These are phyloP conservation scores for Hydroisotoma schaefferi DNA, from an alignment of 2,888 invertebrate species.

Conservation along the genomic window DNA sequence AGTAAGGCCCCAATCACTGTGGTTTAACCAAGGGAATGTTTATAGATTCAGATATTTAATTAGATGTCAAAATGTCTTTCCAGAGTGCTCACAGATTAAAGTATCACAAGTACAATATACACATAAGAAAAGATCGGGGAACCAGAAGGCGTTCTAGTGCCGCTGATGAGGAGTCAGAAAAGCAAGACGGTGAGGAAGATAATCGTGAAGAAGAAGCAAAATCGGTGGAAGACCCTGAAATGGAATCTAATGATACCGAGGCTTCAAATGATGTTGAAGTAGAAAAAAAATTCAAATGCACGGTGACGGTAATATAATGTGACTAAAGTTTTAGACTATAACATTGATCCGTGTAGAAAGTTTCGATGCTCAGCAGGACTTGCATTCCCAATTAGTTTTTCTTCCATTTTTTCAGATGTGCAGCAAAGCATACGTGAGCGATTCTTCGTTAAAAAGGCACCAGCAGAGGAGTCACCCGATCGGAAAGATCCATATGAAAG, in stretches of 20 bases:
- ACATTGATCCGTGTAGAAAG: too few species aligned
- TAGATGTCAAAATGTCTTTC: not conserved
- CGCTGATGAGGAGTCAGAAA: not conserved
- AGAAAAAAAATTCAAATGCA: too few species aligned
- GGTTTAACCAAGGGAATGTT: too few species aligned
- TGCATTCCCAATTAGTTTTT: too few species aligned
- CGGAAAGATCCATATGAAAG: too few species aligned
- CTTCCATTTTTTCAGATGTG: not conserved
- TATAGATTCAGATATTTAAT: not conserved
- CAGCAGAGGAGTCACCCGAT: not conserved
- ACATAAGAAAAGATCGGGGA: not conserved
- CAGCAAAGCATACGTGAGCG: not conserved
- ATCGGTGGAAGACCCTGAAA: not conserved
- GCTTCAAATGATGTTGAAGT: not conserved
- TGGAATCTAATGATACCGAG: not conserved
- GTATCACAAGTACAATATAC: conserved; percentile 1
- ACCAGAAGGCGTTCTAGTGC: not conserved
- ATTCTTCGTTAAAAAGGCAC: not conserved
- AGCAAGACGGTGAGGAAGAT: not conserved
- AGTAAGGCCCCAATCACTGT: too few species aligned
- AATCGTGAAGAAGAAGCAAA: not conserved
- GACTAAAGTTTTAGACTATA: too few species aligned
- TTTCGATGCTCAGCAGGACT: too few species aligned
- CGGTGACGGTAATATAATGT: too few species aligned
- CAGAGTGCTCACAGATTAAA: not conserved